Conservation (phyloP, 1,140 invertebrate species). For the Procambarus clarkii region DNA sequence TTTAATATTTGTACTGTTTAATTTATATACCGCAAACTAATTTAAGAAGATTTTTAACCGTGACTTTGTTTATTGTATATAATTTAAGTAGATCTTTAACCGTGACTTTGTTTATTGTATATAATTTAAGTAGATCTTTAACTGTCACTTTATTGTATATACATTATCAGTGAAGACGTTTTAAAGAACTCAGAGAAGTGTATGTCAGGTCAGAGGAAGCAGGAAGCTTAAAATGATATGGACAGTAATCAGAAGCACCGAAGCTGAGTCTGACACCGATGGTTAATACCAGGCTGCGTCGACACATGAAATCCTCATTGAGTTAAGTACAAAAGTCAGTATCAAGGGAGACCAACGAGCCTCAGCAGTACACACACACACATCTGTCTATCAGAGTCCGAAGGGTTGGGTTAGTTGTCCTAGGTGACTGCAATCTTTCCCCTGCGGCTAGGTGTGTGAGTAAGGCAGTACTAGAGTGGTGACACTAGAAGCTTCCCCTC, state of each 20-base stretch:
- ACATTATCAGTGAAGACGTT: background rate
- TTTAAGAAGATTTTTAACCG: too few species aligned
- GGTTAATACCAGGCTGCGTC: background rate
- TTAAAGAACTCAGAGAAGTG: conserved; percentile 23
- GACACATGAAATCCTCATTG: background rate
- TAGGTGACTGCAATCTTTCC: conserved; percentile 8
- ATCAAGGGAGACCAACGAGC: background rate
- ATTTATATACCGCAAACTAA: background rate
- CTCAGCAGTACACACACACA: background rate
- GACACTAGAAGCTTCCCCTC: conserved; percentile 13
- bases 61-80: background rate
- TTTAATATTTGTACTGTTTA: too few species aligned
- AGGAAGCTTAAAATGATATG: background rate
- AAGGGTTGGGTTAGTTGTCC: conserved; percentile 6
- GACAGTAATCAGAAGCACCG: conserved; percentile 3
- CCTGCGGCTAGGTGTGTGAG: conserved; percentile 25
- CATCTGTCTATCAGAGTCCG: background rate
- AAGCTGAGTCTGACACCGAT: background rate
- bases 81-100: background rate
- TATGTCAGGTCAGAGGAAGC: conserved; percentile 25
- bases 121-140: background rate
- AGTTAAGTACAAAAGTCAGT: background rate
- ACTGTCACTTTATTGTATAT: background rate
- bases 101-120: background rate
- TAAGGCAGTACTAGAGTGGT: conserved; percentile 10